Percentiles rank a stretch among this genome's conserved stretches.
Conservation (phyloP, 2,888 invertebrate species). For the Melipona beecheii region DNA sequence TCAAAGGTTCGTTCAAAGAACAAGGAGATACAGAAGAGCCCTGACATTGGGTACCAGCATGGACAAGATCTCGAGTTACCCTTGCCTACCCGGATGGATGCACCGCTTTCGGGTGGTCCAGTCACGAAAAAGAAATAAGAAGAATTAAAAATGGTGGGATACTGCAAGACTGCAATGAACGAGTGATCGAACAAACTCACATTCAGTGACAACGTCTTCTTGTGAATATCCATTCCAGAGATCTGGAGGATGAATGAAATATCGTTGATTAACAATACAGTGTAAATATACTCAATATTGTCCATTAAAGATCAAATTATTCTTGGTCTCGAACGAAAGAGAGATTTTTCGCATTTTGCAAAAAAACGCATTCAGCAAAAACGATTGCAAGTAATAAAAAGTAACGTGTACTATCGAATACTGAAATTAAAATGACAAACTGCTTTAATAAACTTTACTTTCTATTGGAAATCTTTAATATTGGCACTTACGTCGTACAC, state of each 20-base stretch:
- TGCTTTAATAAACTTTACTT: neutral
- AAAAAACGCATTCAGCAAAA: too few species aligned
- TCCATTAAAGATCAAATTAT: neutral
- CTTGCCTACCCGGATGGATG: conserved; percentile 46
- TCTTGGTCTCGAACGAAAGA: neutral
- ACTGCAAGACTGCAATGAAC: neutral
- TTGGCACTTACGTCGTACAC: neutral
- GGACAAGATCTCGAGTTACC: conserved; percentile 66
- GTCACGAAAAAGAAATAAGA: conserved; percentile 23
- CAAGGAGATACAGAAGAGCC: conserved; percentile 43
- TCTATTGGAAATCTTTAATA: neutral
- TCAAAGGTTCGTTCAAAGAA: conserved; percentile 25
- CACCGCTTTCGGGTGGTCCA: conserved; percentile 74
- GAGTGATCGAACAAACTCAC: conserved; percentile 5
- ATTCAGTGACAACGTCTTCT: neutral
- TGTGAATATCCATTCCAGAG: too few species aligned
- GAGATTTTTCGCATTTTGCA: neutral
- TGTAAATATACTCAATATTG: neutral
- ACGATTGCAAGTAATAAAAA: too few species aligned
- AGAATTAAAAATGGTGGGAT: neutral
- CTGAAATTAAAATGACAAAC: too few species aligned
- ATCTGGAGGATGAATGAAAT: neutral
- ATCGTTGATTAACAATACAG: neutral
- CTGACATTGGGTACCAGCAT: conserved; percentile 57
- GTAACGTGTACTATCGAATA: too few species aligned